phyloP scores from a whole-genome alignment of 2,113 vertebrate genomes.

The Gorsachius goisagi region DNA sequence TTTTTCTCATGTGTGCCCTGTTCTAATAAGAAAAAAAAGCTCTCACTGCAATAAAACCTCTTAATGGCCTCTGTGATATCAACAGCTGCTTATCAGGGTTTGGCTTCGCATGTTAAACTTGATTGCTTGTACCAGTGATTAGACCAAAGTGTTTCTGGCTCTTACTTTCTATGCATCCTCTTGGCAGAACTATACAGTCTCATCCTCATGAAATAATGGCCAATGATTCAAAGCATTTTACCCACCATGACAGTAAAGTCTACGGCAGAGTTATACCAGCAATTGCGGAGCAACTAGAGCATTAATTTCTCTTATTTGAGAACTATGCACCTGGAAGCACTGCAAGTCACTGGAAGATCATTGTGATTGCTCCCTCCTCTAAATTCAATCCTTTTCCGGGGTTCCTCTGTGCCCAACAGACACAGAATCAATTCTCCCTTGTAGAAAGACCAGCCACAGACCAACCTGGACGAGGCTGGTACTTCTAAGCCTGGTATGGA shows the following conservation, averaged over 20 bases:
- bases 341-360: neutral
- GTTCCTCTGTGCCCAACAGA: neutral
- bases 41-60: neutral
- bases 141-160: neutral
- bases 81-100: neutral
- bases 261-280: neutral
- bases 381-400: neutral
- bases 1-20: neutral
- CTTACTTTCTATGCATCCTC: neutral
- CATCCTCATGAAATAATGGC: neutral
- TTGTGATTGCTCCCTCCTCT: neutral
- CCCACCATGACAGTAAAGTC: neutral
- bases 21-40: neutral
- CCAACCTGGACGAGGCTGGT: neutral
- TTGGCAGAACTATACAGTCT: neutral
- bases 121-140: neutral
- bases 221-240: neutral
- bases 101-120: neutral
- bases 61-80: neutral
- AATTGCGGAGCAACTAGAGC: neutral
- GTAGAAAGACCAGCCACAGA: neutral
- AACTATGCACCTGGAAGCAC: rapidly evolving
- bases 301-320: neutral
- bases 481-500: neutral
- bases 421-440: neutral